Evolutionary conservation across 1,140 invertebrate genomes (phyloP).

Genomic region (Dreissena polymorpha): DNA sequence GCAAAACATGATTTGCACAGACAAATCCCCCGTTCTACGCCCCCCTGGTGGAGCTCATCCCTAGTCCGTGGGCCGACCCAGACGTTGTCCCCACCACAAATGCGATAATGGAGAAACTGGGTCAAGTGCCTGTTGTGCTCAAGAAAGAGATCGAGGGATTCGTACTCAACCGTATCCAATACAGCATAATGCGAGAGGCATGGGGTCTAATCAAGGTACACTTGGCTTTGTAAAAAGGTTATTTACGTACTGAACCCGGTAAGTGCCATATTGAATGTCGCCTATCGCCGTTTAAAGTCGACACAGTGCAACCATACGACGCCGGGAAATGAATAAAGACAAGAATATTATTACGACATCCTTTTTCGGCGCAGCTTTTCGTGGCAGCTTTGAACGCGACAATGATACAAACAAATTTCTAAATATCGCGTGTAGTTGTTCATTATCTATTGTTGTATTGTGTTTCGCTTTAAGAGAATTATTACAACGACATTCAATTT

Average conservation of each 20-base stretch:
- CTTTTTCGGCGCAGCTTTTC: too few relatives aligned
- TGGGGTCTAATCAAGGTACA: constrained; percentile 88
- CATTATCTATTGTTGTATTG: too few relatives aligned
- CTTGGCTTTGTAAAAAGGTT: too few relatives aligned
- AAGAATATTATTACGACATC: too few relatives aligned
- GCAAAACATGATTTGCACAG: constrained; percentile 74
- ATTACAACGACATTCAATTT: too few relatives aligned
- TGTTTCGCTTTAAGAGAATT: too few relatives aligned
- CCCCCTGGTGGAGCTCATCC: constrained; percentile 95
- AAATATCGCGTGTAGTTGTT: too few relatives aligned
- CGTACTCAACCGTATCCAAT: constrained; percentile 96
- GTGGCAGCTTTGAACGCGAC: too few relatives aligned
- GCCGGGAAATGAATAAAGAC: neutral
- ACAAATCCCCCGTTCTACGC: constrained; percentile 98
- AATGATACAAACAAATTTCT: too few relatives aligned
- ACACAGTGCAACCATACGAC: neutral
- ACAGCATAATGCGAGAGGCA: constrained; percentile 95
- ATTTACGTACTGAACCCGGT: too few relatives aligned
- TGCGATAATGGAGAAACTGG: constrained; percentile 91
- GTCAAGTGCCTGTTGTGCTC: constrained; percentile 93
- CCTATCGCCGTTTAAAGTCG: too few relatives aligned
- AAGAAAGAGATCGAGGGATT: constrained; percentile 95
- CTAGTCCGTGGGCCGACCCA: constrained; percentile 90
- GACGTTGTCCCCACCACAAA: constrained; percentile 86
- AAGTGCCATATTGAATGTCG: too few relatives aligned